These are phyloP conservation scores for Tapera naevia DNA, from an alignment of 2,797 vertebrate genomes.

Conservation along the genomic window DNA sequence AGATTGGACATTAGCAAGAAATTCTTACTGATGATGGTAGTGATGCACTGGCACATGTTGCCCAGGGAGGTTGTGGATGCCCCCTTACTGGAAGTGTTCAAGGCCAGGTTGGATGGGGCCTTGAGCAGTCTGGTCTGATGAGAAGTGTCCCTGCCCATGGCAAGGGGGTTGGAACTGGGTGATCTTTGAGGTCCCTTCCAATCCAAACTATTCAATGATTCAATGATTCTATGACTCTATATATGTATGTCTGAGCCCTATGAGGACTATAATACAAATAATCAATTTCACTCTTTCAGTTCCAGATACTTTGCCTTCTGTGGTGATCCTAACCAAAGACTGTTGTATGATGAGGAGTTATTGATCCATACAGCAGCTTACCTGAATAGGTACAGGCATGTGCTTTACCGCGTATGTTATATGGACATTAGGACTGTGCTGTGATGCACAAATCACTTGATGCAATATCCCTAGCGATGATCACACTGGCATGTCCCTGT, in stretches of 20 bases:
- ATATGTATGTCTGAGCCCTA: not conserved
- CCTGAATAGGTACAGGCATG: not conserved
- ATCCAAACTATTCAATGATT: too few species aligned
- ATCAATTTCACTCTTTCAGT: not conserved
- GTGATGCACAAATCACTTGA: not conserved
- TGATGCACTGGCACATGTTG: too few species aligned
- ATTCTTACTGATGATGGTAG: too few species aligned
- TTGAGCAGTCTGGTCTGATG: too few species aligned
- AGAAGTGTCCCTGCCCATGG: too few species aligned
- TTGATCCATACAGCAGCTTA: not conserved
- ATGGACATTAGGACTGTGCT: not conserved
- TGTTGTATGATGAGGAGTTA: not conserved
- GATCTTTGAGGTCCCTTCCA: too few species aligned
- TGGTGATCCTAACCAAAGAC: not conserved
- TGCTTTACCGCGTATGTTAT: not conserved
- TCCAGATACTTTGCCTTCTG: not conserved
- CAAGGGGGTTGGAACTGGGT: too few species aligned
- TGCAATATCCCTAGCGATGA: not conserved
- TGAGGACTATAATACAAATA: not conserved
- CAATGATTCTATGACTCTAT: too few species aligned
- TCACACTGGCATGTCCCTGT: accelerated
- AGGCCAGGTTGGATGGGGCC: too few species aligned
- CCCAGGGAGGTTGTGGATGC: too few species aligned
- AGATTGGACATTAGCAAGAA: too few species aligned
- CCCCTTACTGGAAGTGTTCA: too few species aligned